These are phyloP conservation scores for Agelaius phoeniceus DNA, from an alignment of 2,113 vertebrate genomes.

Conservation along the genomic window DNA sequence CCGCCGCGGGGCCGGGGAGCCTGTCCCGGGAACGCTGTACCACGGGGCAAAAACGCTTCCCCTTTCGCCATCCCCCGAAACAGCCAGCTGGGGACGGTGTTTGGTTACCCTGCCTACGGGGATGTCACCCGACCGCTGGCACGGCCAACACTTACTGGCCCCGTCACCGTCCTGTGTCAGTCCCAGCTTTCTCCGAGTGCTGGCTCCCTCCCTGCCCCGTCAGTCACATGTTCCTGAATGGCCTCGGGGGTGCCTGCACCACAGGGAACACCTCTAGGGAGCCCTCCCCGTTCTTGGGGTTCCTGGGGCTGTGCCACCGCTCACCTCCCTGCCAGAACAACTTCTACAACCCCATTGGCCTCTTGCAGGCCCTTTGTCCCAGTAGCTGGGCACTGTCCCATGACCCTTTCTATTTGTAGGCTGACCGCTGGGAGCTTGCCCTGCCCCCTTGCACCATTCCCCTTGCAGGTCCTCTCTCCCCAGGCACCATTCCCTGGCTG, in stretches of 20 bases:
- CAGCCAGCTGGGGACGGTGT: neutral
- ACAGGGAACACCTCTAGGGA: accelerated
- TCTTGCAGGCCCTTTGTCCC: neutral
- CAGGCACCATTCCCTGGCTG: neutral
- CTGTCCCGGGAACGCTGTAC: neutral
- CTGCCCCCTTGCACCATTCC: neutral
- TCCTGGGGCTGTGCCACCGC: neutral
- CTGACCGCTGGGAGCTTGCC: neutral
- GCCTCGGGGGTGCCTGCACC: neutral
- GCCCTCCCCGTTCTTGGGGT: neutral
- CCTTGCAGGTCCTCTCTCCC: neutral
- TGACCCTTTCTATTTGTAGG: conserved; percentile 8
- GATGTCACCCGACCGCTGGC: neutral
- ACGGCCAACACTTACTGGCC: neutral
- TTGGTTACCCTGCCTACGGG: neutral
- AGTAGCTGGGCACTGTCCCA: neutral
- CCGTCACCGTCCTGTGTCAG: neutral
- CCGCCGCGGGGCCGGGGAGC: neutral
- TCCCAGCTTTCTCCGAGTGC: neutral
- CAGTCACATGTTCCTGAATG: neutral
- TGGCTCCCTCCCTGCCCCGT: neutral
- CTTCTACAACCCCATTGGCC: accelerated
- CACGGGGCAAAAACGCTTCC: neutral
- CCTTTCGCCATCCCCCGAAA: too few relatives aligned
- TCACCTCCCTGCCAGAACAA: neutral